phyloP scores from a whole-genome alignment of 2,797 vertebrate genomes.

The Alosa sapidissima region DNA sequence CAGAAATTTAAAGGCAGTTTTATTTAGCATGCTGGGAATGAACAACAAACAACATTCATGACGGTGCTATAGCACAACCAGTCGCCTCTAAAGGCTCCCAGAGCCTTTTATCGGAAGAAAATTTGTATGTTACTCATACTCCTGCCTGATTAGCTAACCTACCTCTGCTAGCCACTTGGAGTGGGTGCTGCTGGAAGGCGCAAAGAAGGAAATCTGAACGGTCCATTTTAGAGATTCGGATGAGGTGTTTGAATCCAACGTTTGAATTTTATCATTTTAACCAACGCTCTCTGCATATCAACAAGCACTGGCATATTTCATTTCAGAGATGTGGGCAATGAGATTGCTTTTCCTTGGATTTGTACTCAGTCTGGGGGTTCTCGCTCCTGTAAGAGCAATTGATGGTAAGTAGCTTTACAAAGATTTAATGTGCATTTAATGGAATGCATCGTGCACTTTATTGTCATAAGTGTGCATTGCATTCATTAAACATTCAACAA shows the following conservation, averaged over 20 bases:
- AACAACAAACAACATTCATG: conserved; percentile 63
- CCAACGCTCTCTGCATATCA: conserved; percentile 67
- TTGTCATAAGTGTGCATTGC: not conserved
- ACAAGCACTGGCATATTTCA: conserved; percentile 68
- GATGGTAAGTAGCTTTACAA: conserved; percentile 71
- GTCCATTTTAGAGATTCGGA: conserved; percentile 70
- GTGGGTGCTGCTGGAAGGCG: conserved; percentile 58
- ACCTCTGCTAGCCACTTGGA: conserved; percentile 47
- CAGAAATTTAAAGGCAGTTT: conserved; percentile 36
- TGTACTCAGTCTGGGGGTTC: conserved; percentile 67
- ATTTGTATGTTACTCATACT: conserved; percentile 45
- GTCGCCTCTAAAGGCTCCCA: conserved; percentile 65
- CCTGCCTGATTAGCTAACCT: conserved; percentile 47
- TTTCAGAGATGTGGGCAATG: conserved; percentile 75
- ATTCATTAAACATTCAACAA: not conserved
- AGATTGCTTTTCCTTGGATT: conserved; percentile 74
- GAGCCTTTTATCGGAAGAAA: conserved; percentile 39
- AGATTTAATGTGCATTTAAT: conserved; percentile 35
- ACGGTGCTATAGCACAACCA: conserved; percentile 59
- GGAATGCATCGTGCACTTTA: not conserved
- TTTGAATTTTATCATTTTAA: conserved; percentile 59
- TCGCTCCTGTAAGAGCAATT: conserved; percentile 64
- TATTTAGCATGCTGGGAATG: conserved; percentile 63
- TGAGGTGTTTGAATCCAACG: conserved; percentile 66
- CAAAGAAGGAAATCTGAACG: conserved; percentile 61